A percentile compares a stretch with the other conserved stretches of the same genome.
Conservation (phyloP, 2,888 invertebrate species). For the Pterostichus niger region DNA sequence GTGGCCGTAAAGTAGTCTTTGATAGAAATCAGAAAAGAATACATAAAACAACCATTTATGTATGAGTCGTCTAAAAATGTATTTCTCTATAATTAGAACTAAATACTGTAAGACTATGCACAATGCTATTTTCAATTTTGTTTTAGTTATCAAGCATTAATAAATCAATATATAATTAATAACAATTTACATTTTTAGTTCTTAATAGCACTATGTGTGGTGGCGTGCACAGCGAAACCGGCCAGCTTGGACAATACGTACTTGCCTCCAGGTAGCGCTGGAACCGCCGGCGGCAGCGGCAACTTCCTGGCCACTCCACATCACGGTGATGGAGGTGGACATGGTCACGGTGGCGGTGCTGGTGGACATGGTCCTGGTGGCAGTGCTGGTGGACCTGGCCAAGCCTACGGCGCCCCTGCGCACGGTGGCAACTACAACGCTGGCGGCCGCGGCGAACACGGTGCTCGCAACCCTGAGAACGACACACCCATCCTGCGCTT, state of each 20-base stretch:
- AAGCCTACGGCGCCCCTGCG: slow-evolving; percentile 14
- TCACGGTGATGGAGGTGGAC: slow-evolving; percentile 57
- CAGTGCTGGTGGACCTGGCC: too few species aligned
- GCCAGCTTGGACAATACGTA: slow-evolving; percentile 79
- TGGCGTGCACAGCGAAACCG: slow-evolving; percentile 76
- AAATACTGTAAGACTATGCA: too few species aligned
- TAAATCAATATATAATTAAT: too few species aligned
- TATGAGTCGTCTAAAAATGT: too few species aligned
- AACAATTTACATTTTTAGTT: slow-evolving; percentile 74
- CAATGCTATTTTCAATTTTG: too few species aligned
- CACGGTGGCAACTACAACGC: slow-evolving; percentile 18
- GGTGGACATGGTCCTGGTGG: neutral
- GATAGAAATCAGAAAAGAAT: too few species aligned
- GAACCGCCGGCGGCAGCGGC: slow-evolving; percentile 78
- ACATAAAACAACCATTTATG: too few species aligned
- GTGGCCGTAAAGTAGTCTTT: too few species aligned
- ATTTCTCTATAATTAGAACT: too few species aligned
- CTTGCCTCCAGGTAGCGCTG: slow-evolving; percentile 79
- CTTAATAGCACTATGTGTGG: slow-evolving; percentile 74
- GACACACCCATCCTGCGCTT: slow-evolving; percentile 75
- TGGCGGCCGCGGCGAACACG: neutral
- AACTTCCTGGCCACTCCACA: slow-evolving; percentile 72
- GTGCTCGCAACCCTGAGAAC: slow-evolving; percentile 70
- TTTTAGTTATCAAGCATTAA: too few species aligned
- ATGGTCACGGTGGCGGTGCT: neutral